Percentiles rank a stretch among this genome's conserved stretches.
These are phyloP conservation scores for Ophion obscuratus DNA, from an alignment of 2,888 invertebrate genomes.

Conservation along the genomic window DNA sequence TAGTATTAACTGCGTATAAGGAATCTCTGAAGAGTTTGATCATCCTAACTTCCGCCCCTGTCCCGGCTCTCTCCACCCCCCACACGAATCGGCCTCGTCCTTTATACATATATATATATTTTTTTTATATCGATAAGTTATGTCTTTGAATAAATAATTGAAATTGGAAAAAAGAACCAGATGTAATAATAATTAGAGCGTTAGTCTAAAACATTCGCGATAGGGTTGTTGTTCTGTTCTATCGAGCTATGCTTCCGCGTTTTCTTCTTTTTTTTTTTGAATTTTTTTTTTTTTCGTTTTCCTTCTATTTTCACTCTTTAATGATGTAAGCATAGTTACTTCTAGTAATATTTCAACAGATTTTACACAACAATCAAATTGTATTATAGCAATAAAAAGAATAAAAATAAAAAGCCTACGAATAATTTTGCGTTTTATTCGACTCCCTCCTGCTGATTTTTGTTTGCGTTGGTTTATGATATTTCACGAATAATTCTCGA, in stretches of 20 bases:
- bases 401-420: conserved; percentile 67
- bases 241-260: conserved; percentile 78
- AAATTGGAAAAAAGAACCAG: conserved; percentile 67
- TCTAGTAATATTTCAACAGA: conserved; percentile 77
- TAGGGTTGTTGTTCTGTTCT: conserved; percentile 79
- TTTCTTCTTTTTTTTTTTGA: conserved; percentile 61
- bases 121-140: conserved; percentile 83
- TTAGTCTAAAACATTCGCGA: conserved; percentile 81
- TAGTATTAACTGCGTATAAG: conserved; percentile 81
- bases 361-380: conserved; percentile 80
- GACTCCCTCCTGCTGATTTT: neutral
- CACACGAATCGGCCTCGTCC: conserved; percentile 69
- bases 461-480: neutral
- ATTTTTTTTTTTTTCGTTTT: conserved; percentile 39
- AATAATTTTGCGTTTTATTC: conserved; percentile 47
- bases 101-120: conserved; percentile 81
- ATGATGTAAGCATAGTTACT: conserved; percentile 77
- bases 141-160: conserved; percentile 76
- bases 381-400: conserved; percentile 79
- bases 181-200: conserved; percentile 81
- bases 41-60: conserved; percentile 75
- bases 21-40: conserved; percentile 76
- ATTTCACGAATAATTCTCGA: no score
- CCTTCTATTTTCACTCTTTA: conserved; percentile 66
- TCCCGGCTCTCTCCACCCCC: conserved; percentile 64